These are phyloP conservation scores for Tipula confusa DNA, from an alignment of 2,888 invertebrate genomes.

Conservation along the genomic window DNA sequence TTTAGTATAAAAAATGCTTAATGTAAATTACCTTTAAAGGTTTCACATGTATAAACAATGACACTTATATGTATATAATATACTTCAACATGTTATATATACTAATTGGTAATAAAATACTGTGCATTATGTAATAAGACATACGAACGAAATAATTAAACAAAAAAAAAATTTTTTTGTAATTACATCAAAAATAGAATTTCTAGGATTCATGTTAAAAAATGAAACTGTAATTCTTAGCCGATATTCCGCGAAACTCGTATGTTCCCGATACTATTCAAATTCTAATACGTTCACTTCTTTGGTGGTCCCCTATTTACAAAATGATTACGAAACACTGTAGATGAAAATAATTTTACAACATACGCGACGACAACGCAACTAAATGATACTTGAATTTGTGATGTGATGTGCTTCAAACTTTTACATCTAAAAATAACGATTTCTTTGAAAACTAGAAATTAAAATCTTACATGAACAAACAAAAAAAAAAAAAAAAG, in stretches of 20 bases:
- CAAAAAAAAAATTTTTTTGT: not conserved
- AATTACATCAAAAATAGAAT: not conserved
- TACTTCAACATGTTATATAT: not conserved
- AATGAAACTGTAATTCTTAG: not conserved
- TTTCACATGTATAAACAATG: not conserved
- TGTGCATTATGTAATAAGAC: not conserved
- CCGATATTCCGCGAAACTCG: not conserved
- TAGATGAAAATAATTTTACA: not conserved
- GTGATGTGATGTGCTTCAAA: not conserved
- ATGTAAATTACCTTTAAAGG: not conserved
- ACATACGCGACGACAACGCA: not conserved
- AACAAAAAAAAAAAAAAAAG: too few species aligned
- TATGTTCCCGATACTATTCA: too few species aligned
- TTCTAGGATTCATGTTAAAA: not conserved
- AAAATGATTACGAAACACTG: not conserved
- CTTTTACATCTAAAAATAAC: not conserved
- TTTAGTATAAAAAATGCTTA: not conserved
- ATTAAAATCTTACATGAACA: not conserved
- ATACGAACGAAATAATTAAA: conserved; percentile 7
- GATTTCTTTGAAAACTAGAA: not conserved
- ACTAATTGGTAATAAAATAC: conserved; percentile 25
- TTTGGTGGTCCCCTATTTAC: too few species aligned
- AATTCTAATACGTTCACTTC: too few species aligned
- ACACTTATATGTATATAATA: too few species aligned
- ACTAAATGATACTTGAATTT: not conserved